Evolutionary conservation across 2,113 vertebrate species (phyloP), one percentile per base, ranked within the genome.

Genomic region (Syrmaticus mikado): DNA sequence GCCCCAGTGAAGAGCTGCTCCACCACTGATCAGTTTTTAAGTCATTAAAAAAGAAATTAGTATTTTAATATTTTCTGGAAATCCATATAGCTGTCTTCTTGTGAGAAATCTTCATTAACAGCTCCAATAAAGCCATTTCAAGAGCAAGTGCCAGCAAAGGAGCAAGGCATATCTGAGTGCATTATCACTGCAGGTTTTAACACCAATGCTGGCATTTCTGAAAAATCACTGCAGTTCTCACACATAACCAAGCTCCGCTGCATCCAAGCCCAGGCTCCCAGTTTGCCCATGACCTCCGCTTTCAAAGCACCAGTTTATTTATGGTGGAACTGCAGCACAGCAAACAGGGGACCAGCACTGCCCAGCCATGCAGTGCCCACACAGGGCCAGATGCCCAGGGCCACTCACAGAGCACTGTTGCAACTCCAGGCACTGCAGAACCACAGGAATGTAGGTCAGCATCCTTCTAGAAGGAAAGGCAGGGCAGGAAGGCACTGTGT

Each of bases 291-390:
- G 65, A 83, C 92, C 95, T 94, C 91, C 48, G 21, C 78, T 94
- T 94, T 91, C 93, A 80, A 17, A 53, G 52, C 52, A 53, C 27
- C 27, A 17, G 52, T 15, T 53, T 72, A 94, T 89, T 98, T 98
- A 97, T 97, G 96, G 87, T 97, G 90, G 84, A 77, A 46, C 94
- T 93, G 27, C 52, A 28, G 27, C 52, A 53, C 13, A 16, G 52
- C 52, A 53, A 53, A 15, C 52, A 30, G 25, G 5, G 27, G 52
- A 27, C 15, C 15, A 16, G 27, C 52, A 28, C 27, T 53, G 27
- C 52, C 27, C 52, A 53, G 52, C 27, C 52, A 53, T 6, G 14
- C 52, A 10, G 27, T 53, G 52, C 52, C 52, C 27, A 17, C 27
- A 8, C 52, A 53, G 27, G 52, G 27, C 8, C 27, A 30, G 53